phyloP scores from a whole-genome alignment of 2,888 invertebrate species.

The Deilephila elpenor region DNA sequence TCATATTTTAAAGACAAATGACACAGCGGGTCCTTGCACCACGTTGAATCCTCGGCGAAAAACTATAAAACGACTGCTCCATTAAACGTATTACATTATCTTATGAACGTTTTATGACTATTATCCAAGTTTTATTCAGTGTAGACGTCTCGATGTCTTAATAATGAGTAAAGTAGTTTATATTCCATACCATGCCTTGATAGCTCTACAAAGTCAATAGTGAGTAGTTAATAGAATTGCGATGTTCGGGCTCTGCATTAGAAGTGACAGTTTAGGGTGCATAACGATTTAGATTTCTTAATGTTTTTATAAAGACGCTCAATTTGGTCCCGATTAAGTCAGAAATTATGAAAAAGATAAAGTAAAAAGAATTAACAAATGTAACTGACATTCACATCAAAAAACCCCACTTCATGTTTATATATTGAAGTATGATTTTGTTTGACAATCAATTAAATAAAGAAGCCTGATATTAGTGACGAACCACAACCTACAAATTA shows the following conservation, averaged over 20 bases:
- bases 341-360: no score
- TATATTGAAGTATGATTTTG: no score
- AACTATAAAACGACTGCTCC: constrained; percentile 1
- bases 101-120: not conserved
- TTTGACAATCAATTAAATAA: no score
- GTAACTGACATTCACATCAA: no score
- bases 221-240: not conserved
- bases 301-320: no score
- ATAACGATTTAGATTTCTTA: no score
- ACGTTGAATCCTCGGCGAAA: not conserved
- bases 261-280: not conserved
- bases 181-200: not conserved
- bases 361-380: no score
- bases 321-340: no score
- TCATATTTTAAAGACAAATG: no score
- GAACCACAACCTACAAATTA: no score
- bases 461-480: no score
- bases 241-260: not conserved
- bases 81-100: not conserved
- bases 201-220: not conserved
- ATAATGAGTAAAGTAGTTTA: constrained; percentile 1
- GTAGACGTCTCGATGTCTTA: constrained; percentile 1
- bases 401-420: no score
- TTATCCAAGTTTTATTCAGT: constrained; percentile 6
- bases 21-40: not conserved